Conservation (phyloP, 2,113 vertebrate species). For the Oryzias woworae region DNA sequence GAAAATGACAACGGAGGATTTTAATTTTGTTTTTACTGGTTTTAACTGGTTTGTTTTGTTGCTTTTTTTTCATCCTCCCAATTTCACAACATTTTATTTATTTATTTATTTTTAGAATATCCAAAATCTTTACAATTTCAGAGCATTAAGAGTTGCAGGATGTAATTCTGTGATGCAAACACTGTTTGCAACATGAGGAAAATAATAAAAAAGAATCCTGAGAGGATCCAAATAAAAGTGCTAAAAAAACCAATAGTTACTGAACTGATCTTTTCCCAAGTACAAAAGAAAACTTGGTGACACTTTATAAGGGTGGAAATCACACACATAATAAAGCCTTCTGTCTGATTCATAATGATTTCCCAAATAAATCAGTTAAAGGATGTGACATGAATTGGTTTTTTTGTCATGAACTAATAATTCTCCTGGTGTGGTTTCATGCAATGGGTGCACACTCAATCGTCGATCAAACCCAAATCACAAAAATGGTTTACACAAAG, state of each 20-base stretch:
- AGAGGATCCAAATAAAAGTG: slow-evolving; percentile 60
- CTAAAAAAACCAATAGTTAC: slow-evolving; percentile 43
- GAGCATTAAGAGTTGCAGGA: slow-evolving; percentile 65
- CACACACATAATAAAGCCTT: too few relatives aligned
- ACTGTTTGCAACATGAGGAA: slow-evolving; percentile 59
- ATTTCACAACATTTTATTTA: slow-evolving; percentile 18
- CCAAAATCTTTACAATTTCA: slow-evolving; percentile 63
- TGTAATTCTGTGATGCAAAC: slow-evolving; percentile 70
- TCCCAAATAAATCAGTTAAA: too few relatives aligned
- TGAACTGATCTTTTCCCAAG: slow-evolving; percentile 32
- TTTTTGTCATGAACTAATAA: too few relatives aligned
- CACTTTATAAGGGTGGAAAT: too few relatives aligned
- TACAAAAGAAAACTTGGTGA: slow-evolving; percentile 9
- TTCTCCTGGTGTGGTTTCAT: too few relatives aligned
- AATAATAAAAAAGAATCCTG: slow-evolving; percentile 31
- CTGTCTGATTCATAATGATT: too few relatives aligned
- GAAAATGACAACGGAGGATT: slow-evolving; percentile 47
- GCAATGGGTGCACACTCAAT: too few relatives aligned
- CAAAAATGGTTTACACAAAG: too few relatives aligned
- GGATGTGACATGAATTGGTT: too few relatives aligned
- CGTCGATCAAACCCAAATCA: too few relatives aligned
- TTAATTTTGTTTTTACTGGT: slow-evolving; percentile 33
- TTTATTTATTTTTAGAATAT: slow-evolving; percentile 43
- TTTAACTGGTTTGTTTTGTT: slow-evolving; percentile 50
- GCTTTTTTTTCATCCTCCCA: slow-evolving; percentile 26